phyloP scores from a whole-genome alignment of 2,113 vertebrate species.

The Chaetura pelagica region DNA sequence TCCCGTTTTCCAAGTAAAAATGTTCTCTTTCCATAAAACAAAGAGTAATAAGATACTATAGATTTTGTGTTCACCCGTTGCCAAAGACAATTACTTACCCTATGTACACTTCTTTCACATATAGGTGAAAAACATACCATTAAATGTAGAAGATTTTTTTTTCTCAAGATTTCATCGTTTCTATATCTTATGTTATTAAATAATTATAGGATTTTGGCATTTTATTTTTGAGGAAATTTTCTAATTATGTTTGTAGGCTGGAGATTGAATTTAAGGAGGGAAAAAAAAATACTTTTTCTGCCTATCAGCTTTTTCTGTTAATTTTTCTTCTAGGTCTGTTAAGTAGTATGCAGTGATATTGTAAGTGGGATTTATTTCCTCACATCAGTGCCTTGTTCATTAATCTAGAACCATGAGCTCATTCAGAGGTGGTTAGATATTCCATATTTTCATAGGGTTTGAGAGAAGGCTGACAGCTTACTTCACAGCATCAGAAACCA shows the following conservation, averaged over 20 bases:
- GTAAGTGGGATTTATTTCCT: conserved; percentile 73
- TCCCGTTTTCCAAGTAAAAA: conserved; percentile 10
- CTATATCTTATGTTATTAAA: conserved; percentile 9
- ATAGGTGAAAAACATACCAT: conserved; percentile 44
- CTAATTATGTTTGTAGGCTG: conserved; percentile 12
- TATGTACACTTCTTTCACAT: conserved; percentile 38
- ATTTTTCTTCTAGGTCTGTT: conserved; percentile 72
- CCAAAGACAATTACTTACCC: conserved; percentile 31
- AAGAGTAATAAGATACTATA: conserved; percentile 47
- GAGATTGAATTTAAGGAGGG: background rate
- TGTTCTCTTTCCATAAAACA: conserved; percentile 17
- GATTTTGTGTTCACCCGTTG: conserved; percentile 60
- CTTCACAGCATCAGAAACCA: conserved; percentile 70
- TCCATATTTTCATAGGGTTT: conserved; percentile 70
- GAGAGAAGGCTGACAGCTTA: conserved; percentile 68
- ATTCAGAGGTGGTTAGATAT: conserved; percentile 73
- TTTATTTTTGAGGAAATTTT: conserved; percentile 10
- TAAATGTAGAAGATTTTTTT: background rate
- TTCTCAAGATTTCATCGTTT: conserved; percentile 21
- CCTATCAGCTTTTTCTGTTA: conserved; percentile 59
- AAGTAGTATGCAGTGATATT: conserved; percentile 58
- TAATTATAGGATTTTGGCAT: background rate
- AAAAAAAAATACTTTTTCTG: background rate
- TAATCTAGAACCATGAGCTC: conserved; percentile 79
- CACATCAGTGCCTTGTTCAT: conserved; percentile 75